These are phyloP conservation scores for Avahi laniger DNA, from an alignment of 2,797 vertebrate species.

Conservation along the genomic window DNA sequence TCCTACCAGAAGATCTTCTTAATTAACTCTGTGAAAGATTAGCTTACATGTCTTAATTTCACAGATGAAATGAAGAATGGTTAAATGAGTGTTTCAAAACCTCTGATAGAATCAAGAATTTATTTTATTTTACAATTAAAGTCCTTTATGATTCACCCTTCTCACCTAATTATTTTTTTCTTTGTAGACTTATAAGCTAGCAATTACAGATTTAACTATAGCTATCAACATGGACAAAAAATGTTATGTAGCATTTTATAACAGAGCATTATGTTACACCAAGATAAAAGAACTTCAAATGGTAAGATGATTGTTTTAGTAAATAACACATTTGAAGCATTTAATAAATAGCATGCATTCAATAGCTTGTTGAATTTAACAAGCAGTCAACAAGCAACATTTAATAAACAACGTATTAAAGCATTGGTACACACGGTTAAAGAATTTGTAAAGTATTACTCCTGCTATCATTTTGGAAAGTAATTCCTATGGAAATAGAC, in stretches of 20 bases:
- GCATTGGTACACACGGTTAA: neutral
- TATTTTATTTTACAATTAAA: constrained; percentile 49
- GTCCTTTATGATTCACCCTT: constrained; percentile 36
- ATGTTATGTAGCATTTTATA: constrained; percentile 85
- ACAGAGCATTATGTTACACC: constrained; percentile 86
- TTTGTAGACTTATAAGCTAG: constrained; percentile 83
- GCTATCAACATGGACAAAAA: constrained; percentile 81
- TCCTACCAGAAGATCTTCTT: neutral
- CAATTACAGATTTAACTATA: constrained; percentile 85
- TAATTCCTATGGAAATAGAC: constrained; percentile 24
- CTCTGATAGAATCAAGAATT: constrained; percentile 3
- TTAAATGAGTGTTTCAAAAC: constrained; percentile 13
- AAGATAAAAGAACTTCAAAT: constrained; percentile 82
- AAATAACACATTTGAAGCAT: neutral
- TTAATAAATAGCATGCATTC: neutral
- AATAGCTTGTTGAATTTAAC: neutral
- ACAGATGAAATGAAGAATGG: neutral
- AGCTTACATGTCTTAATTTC: constrained; percentile 45
- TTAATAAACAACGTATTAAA: constrained; percentile 23
- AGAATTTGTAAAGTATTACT: neutral
- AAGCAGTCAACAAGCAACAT: neutral
- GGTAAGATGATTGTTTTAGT: constrained; percentile 76
- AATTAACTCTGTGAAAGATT: constrained; percentile 33
- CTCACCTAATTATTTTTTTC: constrained; percentile 55
- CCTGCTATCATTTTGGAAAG: constrained; percentile 41